These are phyloP conservation scores for Orthosia gothica DNA, from an alignment of 2,888 invertebrate genomes.

Conservation along the genomic window DNA sequence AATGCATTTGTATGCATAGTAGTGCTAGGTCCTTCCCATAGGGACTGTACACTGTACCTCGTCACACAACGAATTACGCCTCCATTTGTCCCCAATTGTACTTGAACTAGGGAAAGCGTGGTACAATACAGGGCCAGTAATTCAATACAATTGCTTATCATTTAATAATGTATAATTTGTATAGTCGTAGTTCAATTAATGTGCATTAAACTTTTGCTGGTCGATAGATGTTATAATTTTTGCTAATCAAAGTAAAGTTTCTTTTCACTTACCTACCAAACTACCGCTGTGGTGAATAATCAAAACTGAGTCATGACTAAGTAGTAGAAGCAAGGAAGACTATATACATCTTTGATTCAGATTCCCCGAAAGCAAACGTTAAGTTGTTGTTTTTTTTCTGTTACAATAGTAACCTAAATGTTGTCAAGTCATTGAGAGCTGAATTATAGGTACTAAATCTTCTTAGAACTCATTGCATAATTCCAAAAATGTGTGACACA, in stretches of 20 bases:
- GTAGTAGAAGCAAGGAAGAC: background rate
- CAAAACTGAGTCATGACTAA: background rate
- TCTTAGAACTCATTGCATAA: slow-evolving; percentile 3
- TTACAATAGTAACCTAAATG: too few species aligned
- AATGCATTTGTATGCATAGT: background rate
- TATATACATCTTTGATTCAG: background rate
- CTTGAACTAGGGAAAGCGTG: slow-evolving; percentile 18
- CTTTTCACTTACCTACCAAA: background rate
- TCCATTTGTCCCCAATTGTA: slow-evolving; percentile 36
- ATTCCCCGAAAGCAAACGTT: background rate
- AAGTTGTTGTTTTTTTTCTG: background rate
- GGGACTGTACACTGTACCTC: slow-evolving; percentile 9
- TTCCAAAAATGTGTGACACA: background rate
- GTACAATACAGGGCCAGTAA: slow-evolving; percentile 43
- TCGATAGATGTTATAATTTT: too few species aligned
- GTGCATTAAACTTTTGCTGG: background rate
- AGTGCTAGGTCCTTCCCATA: slow-evolving; percentile 13
- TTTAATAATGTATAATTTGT: slow-evolving; percentile 27
- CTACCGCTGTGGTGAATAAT: background rate
- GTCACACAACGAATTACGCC: slow-evolving; percentile 1
- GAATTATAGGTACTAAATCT: background rate
- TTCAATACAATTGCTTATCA: slow-evolving; percentile 56
- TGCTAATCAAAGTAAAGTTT: too few species aligned
- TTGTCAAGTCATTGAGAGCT: too few species aligned
- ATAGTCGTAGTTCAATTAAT: slow-evolving; percentile 12